phyloP scores from a whole-genome alignment of 2,888 invertebrate genomes.

The Phaedon cochleariae region DNA sequence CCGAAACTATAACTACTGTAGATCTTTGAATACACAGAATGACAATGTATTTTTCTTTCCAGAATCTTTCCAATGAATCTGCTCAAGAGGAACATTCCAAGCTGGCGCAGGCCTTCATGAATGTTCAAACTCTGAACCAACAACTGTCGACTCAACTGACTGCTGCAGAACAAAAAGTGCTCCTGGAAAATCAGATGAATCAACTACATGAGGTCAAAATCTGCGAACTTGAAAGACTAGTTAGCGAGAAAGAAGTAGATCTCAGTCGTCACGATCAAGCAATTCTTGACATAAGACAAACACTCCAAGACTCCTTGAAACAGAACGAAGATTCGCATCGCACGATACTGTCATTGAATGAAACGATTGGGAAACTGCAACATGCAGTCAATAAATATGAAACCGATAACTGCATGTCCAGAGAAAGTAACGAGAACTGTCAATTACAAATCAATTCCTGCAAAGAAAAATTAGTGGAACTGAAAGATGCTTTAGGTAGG shows the following conservation, averaged over 20 bases:
- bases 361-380: conserved; percentile 45
- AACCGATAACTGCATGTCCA: conserved; percentile 39
- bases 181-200: conserved; percentile 49
- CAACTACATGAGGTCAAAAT: conserved; percentile 52
- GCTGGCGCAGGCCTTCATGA: conserved; percentile 44
- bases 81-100: conserved; percentile 48
- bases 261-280: conserved; percentile 47
- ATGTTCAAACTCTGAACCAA: conserved; percentile 48
- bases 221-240: conserved; percentile 50
- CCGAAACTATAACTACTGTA: no score
- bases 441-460: conserved; percentile 42
- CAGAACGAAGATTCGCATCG: conserved; percentile 49
- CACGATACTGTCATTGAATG: conserved; percentile 45
- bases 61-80: conserved; percentile 51
- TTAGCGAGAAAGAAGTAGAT: conserved; percentile 50
- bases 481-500: conserved; percentile 40
- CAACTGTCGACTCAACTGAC: conserved; percentile 46
- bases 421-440: conserved; percentile 38
- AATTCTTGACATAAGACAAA: conserved; percentile 57
- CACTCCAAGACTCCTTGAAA: conserved; percentile 57
- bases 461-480: conserved; percentile 45
- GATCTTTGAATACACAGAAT: not conserved
- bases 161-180: conserved; percentile 47
- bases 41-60: conserved; percentile 26
- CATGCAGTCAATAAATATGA: conserved; percentile 41